Conservation (phyloP, 2,797 vertebrate species). For the Petrocephalus schoutedeni region DNA sequence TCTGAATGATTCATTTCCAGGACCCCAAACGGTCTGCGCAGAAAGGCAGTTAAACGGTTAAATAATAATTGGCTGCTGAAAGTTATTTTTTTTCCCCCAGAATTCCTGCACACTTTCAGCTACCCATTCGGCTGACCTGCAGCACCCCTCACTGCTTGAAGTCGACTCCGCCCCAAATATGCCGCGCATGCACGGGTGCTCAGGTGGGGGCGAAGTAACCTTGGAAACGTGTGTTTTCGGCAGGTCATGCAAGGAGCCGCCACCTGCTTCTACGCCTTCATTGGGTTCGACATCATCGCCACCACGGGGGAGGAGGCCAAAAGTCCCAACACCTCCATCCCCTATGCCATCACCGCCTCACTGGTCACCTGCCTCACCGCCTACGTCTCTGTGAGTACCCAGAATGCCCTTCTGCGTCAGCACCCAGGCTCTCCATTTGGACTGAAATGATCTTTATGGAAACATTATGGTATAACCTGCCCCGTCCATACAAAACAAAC, state of each 20-base stretch:
- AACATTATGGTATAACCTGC: too few relatives aligned
- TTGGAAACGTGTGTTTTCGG: background rate
- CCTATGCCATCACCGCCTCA: constrained; percentile 92
- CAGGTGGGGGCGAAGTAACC: background rate
- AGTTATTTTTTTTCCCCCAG: background rate
- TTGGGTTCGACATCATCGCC: constrained; percentile 96
- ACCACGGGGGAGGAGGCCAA: constrained; percentile 98
- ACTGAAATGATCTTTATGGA: background rate
- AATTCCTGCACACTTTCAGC: background rate
- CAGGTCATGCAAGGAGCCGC: constrained; percentile 97
- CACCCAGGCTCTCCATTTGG: background rate
- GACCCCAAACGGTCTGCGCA: background rate
- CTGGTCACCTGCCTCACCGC: constrained; percentile 92
- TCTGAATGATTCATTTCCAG: background rate
- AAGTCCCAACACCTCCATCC: constrained; percentile 96
- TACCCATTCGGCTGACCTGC: background rate
- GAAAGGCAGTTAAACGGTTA: background rate
- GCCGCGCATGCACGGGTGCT: background rate
- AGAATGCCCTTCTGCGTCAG: background rate
- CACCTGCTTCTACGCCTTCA: constrained; percentile 96
- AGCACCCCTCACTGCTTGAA: background rate
- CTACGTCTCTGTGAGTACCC: constrained; percentile 86
- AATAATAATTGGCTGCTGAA: background rate
- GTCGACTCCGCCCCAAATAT: background rate
- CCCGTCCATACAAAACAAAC: background rate